Evolutionary conservation across 2,888 invertebrate genomes (phyloP).

Genomic region (Melipona bicolor): DNA sequence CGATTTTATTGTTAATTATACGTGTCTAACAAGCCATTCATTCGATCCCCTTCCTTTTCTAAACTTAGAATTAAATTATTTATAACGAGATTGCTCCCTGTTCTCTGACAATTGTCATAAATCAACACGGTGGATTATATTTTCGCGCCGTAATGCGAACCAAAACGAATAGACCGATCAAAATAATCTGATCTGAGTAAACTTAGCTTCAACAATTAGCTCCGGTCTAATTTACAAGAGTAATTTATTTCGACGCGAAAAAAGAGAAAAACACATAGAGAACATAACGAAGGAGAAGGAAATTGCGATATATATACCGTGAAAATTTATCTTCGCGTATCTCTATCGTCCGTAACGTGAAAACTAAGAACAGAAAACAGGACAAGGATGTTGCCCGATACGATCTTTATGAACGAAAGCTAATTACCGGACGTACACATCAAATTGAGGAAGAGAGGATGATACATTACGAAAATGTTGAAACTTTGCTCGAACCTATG

Average conservation of each 20-base stretch:
- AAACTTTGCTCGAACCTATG: neutral
- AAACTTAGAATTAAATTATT: too few relatives aligned
- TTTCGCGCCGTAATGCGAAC: neutral
- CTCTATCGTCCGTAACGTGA: slow-evolving; percentile 2
- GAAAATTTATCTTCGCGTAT: slow-evolving; percentile 25
- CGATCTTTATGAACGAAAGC: slow-evolving; percentile 35
- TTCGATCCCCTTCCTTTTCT: too few relatives aligned
- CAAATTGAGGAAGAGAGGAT: slow-evolving; percentile 24
- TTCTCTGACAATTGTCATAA: too few relatives aligned
- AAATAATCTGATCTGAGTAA: neutral
- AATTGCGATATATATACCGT: neutral
- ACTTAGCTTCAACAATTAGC: neutral
- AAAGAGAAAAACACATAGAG: neutral
- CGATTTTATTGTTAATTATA: too few relatives aligned
- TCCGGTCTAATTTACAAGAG: neutral
- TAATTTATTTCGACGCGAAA: neutral
- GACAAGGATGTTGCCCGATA: slow-evolving; percentile 38
- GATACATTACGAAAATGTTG: slow-evolving; percentile 31
- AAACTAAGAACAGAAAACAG: slow-evolving; percentile 23
- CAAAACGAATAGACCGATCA: neutral
- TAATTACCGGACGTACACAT: slow-evolving; percentile 35
- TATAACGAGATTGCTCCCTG: too few relatives aligned
- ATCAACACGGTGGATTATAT: neutral
- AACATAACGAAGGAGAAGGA: neutral
- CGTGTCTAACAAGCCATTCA: too few relatives aligned